Evolutionary conservation across 2,113 vertebrate species (phyloP).

Genomic region (Potamarius usumacintae): DNA sequence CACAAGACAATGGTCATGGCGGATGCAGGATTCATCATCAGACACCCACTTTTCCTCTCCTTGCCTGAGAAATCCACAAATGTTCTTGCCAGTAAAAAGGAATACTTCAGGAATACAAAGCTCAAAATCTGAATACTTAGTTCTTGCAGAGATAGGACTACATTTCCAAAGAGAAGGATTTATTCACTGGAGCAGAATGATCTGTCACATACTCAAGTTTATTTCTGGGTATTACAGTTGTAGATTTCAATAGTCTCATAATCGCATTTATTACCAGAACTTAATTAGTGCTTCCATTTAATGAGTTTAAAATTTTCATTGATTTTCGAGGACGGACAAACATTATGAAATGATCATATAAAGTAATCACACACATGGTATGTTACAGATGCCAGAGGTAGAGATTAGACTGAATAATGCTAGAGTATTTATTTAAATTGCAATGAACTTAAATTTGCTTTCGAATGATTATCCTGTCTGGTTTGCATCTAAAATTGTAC

Average conservation of each 20-base stretch:
- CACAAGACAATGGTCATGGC: constrained; percentile 31
- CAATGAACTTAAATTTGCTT: neutral
- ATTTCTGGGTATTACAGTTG: neutral
- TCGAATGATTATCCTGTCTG: neutral
- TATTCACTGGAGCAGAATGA: no score
- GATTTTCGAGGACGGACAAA: neutral
- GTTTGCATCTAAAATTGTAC: neutral
- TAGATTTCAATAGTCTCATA: neutral
- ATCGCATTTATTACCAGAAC: neutral
- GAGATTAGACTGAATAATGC: neutral
- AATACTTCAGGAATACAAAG: neutral
- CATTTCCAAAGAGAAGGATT: neutral
- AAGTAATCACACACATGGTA: neutral
- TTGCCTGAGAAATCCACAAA: constrained; percentile 5
- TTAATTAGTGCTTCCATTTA: neutral
- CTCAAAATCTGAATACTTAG: neutral
- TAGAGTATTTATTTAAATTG: neutral
- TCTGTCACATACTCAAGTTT: neutral
- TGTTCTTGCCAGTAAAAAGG: neutral
- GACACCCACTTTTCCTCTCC: constrained; percentile 14
- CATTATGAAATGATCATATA: neutral
- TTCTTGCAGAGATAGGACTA: neutral
- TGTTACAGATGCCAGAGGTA: neutral
- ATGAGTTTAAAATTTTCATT: neutral
- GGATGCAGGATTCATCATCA: constrained; percentile 31